Conservation (phyloP, 2,797 vertebrate genomes). For the Lithobates pipiens region DNA sequence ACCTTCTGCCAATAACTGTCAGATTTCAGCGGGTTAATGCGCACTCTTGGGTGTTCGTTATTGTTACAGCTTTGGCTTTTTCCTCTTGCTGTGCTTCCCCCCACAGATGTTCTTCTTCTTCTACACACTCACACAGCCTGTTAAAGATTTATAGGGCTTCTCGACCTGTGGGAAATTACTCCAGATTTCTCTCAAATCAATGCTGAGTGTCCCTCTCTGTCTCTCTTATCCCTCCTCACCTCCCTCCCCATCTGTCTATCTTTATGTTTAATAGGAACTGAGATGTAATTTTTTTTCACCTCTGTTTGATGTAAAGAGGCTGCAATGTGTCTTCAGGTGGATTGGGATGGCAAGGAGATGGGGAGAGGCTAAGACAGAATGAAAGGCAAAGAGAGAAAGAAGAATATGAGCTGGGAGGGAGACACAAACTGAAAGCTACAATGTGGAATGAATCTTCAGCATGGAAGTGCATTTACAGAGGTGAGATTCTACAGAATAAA, state of each 20-base stretch:
- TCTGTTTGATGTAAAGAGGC: constrained; percentile 63
- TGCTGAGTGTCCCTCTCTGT: constrained; percentile 62
- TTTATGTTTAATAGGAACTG: constrained; percentile 62
- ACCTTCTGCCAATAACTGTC: constrained; percentile 56
- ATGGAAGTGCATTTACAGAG: constrained; percentile 5
- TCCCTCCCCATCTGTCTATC: constrained; percentile 61
- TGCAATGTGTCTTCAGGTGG: constrained; percentile 60
- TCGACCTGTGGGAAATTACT: constrained; percentile 62
- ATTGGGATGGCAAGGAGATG: constrained; percentile 45
- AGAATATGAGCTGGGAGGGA: constrained; percentile 43
- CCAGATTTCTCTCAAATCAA: constrained; percentile 63
- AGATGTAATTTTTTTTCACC: constrained; percentile 60
- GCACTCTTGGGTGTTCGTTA: constrained; percentile 58
- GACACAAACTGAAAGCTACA: constrained; percentile 36
- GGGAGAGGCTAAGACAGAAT: constrained; percentile 51
- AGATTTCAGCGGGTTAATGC: constrained; percentile 60
- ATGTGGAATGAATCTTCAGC: constrained; percentile 44
- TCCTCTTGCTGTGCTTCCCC: constrained; percentile 60
- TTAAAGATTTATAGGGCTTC: constrained; percentile 62
- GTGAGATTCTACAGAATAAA: constrained; percentile 7
- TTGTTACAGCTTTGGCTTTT: constrained; percentile 56
- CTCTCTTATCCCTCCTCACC: constrained; percentile 54
- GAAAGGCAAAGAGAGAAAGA: constrained; percentile 49
- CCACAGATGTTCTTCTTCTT: constrained; percentile 57
- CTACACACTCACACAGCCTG: constrained; percentile 57